Evolutionary conservation across 2,797 vertebrate genomes (phyloP), one percentile per base, ranked within the genome.

Genomic region (Acridotheres tristis): DNA sequence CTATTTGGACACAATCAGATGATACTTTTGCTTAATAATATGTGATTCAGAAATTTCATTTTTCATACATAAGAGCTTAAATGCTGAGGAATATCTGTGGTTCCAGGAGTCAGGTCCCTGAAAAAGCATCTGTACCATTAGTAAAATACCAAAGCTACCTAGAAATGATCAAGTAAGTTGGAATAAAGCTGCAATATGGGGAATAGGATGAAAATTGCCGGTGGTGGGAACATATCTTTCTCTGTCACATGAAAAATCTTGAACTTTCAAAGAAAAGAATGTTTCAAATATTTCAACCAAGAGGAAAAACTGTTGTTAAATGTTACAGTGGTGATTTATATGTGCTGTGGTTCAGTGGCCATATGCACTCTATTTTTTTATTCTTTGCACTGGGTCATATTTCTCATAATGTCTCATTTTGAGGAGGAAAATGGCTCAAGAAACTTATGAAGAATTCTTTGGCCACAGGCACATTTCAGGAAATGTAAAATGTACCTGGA

Each of bases 171-270:
- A 92, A 82, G 25, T 66, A 43, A 87, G 43, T 51, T 90, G 62
- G 36, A 89, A 88, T 54, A 88, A 96, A 89, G 65, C 30, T 65
- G 47, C 50, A 51, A 16, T 45, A 63, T 1, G 1, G 16, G 30
- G 23, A 91, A 40, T 6, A 32, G 36, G 29, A 53, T 47, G 30
- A 66, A 95, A 85, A 57, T 45, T 74, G 47, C 8, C 16, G 27
- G 40, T 43, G 29, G 25, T 80, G 75, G 58, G 68, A 88, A 85
- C 88, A 89, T 13, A 36, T 4, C 34, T 85, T 79, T 93, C 36
- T 90, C 71, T 79, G 43, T 82, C 65, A 85, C 19, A 38, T 61
- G 75, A 92, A 89, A 88, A 89, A 89, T 83, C 58, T 66, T 72
- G 27, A 89, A 27, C 71, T 91, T 90, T 91, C 51, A 66, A 65